Conservation (phyloP, 1,140 invertebrate species). For the Platyura marginata region DNA sequence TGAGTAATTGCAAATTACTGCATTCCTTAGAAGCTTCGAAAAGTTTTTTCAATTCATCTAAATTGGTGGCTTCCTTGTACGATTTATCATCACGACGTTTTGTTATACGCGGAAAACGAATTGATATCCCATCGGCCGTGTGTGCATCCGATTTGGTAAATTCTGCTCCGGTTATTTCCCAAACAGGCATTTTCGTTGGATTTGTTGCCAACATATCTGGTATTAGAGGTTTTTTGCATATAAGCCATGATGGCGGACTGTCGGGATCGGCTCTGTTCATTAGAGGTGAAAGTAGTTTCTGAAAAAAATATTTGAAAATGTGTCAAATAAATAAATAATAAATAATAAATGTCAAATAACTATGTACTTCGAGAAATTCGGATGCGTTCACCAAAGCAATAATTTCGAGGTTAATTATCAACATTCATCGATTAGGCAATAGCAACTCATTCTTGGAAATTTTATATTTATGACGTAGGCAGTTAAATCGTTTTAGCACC, state of each 20-base stretch:
- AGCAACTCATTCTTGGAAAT: too few relatives aligned
- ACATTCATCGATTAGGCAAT: too few relatives aligned
- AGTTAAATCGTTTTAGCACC: too few relatives aligned
- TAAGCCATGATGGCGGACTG: conserved; percentile 62
- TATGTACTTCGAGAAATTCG: too few relatives aligned
- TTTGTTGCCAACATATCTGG: conserved; percentile 76
- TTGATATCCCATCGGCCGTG: conserved; percentile 80
- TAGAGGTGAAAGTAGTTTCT: conserved; percentile 11
- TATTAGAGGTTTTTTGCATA: conserved; percentile 60
- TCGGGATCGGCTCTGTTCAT: conserved; percentile 40
- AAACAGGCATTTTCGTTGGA: conserved; percentile 73
- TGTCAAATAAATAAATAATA: conserved; percentile 59
- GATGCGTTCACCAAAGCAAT: too few relatives aligned
- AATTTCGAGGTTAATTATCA: too few relatives aligned
- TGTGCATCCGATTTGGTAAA: conserved; percentile 72
- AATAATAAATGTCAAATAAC: too few relatives aligned
- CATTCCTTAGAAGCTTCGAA: conserved; percentile 47
- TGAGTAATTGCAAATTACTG: conserved; percentile 40
- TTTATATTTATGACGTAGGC: too few relatives aligned
- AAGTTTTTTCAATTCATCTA: conserved; percentile 47
- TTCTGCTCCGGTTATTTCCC: conserved; percentile 89
- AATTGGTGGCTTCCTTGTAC: conserved; percentile 63
- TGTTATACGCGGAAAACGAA: conserved; percentile 79
- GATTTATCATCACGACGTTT: conserved; percentile 66
- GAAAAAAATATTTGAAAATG: background rate